Evolutionary conservation across 2,888 invertebrate genomes (phyloP).

Genomic region (Uloborus plumipes): DNA sequence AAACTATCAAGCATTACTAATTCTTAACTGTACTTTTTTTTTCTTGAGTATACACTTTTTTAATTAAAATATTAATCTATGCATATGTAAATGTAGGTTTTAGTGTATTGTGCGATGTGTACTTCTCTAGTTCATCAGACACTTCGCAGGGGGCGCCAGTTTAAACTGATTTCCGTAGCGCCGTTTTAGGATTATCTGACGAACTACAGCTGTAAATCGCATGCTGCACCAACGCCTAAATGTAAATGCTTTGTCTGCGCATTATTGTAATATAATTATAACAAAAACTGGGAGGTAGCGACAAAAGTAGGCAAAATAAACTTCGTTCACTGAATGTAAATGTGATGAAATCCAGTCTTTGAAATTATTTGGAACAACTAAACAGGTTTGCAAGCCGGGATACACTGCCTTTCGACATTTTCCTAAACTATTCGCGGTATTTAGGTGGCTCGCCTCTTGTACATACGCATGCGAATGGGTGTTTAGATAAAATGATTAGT

Average conservation of each 20-base stretch:
- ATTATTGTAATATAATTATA: conserved; percentile 59
- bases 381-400: neutral
- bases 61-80: conserved; percentile 58
- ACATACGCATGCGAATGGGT: too few species aligned
- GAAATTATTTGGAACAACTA: neutral
- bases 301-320: conserved; percentile 45
- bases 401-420: neutral
- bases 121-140: too few species aligned
- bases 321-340: conserved; percentile 51
- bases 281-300: conserved; percentile 56
- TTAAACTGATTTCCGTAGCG: too few species aligned
- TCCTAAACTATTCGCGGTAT: too few species aligned
- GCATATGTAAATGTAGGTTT: conserved; percentile 43
- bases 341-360: conserved; percentile 34
- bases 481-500: too few species aligned
- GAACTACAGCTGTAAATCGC: too few species aligned
- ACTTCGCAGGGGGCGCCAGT: too few species aligned
- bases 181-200: too few species aligned
- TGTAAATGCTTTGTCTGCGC: conserved; percentile 60
- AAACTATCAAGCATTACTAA: conserved; percentile 45
- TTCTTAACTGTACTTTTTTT: conserved; percentile 62
- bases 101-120: too few species aligned
- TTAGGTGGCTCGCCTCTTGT: too few species aligned
- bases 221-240: too few species aligned
- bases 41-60: conserved; percentile 57